Evolutionary conservation across 2,797 vertebrate genomes (phyloP).

Genomic region (Chelon auratus): DNA sequence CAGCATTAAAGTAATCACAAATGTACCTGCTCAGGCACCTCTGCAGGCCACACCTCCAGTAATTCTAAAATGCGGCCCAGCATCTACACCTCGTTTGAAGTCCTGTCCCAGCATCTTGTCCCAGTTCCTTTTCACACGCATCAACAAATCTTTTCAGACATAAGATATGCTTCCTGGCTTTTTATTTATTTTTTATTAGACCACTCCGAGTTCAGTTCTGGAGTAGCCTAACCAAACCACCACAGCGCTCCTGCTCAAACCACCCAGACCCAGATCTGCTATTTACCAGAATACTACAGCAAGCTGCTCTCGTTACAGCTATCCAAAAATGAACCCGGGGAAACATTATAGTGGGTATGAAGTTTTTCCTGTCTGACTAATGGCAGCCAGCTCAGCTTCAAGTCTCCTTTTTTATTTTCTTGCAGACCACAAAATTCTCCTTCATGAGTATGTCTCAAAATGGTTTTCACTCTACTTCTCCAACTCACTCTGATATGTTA

Average conservation of each 20-base stretch:
- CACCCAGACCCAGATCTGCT: conserved; percentile 16
- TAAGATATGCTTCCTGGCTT: conserved; percentile 48
- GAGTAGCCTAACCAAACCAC: conserved; percentile 43
- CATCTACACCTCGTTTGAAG: conserved; percentile 39
- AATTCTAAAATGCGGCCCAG: background rate
- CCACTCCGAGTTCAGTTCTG: conserved; percentile 34
- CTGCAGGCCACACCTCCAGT: background rate
- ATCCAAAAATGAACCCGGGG: conserved; percentile 30
- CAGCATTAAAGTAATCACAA: conserved; percentile 43
- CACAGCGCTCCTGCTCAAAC: conserved; percentile 29
- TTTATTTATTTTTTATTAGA: conserved; percentile 34
- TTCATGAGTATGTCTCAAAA: conserved; percentile 3
- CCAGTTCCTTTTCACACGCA: conserved; percentile 59
- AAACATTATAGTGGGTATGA: conserved; percentile 26
- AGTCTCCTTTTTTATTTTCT: conserved; percentile 21
- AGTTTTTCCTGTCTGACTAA: conserved; percentile 36
- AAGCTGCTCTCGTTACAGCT: conserved; percentile 18
- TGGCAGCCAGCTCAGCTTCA: conserved; percentile 15
- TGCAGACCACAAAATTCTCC: conserved; percentile 7
- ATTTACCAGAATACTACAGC: conserved; percentile 29
- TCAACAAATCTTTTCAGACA: conserved; percentile 59
- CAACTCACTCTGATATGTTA: background rate
- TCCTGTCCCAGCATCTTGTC: conserved; percentile 37
- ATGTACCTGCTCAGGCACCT: conserved; percentile 24
- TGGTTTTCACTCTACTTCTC: conserved; percentile 4